Evolutionary conservation across 2,113 vertebrate genomes (phyloP), one percentile per base, ranked within the genome.

Genomic region (Crypturellus undulatus): DNA sequence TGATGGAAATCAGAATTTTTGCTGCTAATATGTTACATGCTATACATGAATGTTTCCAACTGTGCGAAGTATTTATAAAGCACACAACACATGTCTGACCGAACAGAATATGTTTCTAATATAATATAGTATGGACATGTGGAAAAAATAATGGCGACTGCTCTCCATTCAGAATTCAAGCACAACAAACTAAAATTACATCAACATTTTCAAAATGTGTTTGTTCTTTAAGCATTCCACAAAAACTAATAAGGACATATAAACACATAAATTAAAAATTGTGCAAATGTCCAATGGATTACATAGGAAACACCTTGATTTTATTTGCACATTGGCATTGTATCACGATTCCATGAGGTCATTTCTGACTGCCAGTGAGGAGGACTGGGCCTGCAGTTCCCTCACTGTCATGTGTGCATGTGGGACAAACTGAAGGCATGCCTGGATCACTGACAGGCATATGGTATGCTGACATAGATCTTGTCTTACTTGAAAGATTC

Each of bases 201-300:
- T 79, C 95, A 93, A 95, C 94, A 95, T 91, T 97, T 97, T 97
- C 86, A 94, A 89, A 97, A 86, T n/a, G 43, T 77, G 52, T 79
- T 94, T 97, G 75, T 83, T 77, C 72, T 93, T 77, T 77, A 87
- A 93, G 47, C 40, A 40, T 92, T 96, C 93, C 68, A 81, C 94
- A 79, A 89, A 97, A 49, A 49, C 95, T 77, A 81, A 43, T 64
- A 92, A 87, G 69, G 54, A 87, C 89, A 77, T 52, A 59, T 32
- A 96, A 94, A 67, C 62, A 76, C 60, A 92, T 73, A 60, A 84
- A 88, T 76, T 88, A 68, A 43, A 87, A 93, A 71, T 49, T 58
- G 49, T 82, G 73, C 30, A 69, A 67, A 42, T 3, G 2, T 62
- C 45, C 69, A 70, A 47, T 63, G 75, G 70, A 67, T 82, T 62